A percentile compares a stretch with the other conserved stretches of the same genome.
These are phyloP conservation scores for Pseudolaguvia tuberculata DNA, from an alignment of 2,113 vertebrate genomes.

Conservation along the genomic window DNA sequence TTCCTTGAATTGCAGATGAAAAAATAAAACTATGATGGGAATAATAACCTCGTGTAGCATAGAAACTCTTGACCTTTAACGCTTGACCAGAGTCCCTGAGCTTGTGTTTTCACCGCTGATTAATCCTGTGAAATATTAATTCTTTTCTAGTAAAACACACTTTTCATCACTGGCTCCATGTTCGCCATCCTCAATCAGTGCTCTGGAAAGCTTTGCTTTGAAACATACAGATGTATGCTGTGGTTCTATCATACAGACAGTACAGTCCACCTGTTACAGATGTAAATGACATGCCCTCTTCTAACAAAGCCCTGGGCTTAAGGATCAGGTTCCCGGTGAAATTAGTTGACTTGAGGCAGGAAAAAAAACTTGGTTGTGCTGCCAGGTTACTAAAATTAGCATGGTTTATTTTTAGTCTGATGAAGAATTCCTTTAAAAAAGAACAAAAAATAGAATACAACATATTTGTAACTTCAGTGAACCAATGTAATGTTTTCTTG, in stretches of 20 bases:
- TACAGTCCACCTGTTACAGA: not conserved
- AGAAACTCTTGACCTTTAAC: conserved; percentile 50
- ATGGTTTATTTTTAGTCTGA: conserved; percentile 13
- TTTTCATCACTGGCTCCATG: conserved; percentile 20
- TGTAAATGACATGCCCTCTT: conserved; percentile 28
- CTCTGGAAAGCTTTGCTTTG: not conserved
- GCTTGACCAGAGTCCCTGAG: conserved; percentile 37
- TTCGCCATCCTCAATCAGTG: not conserved
- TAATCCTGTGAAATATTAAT: conserved; percentile 50
- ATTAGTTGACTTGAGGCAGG: conserved; percentile 17
- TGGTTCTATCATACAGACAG: conserved; percentile 2
- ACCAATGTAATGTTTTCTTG: not conserved
- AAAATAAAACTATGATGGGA: conserved; percentile 31
- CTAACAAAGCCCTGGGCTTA: conserved; percentile 19
- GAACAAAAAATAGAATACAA: too few species aligned
- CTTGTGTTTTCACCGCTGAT: conserved; percentile 45
- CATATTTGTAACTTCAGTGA: not conserved
- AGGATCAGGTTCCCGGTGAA: conserved; percentile 32
- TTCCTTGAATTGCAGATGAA: conserved; percentile 9
- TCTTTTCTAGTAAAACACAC: conserved; percentile 23
- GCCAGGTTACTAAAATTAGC: conserved; percentile 29
- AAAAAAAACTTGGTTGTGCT: conserved; percentile 9
- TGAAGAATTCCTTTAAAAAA: not conserved
- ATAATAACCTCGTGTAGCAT: conserved; percentile 42
- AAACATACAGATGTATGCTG: not conserved